phyloP scores from a whole-genome alignment of 2,888 invertebrate species.

The Pachliopta kotzebuea region DNA sequence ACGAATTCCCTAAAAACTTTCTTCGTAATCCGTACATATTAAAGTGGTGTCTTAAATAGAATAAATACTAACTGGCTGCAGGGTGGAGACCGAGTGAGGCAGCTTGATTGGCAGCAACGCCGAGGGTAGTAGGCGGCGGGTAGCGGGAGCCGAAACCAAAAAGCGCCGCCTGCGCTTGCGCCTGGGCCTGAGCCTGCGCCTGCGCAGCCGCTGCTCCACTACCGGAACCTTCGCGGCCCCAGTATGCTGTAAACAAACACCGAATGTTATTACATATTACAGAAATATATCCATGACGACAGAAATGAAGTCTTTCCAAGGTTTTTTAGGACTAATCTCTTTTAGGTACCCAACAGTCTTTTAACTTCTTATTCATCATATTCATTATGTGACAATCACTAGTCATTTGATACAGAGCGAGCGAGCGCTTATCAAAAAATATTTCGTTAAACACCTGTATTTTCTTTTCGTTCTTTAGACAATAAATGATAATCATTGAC shows the following conservation, averaged over 20 bases:
- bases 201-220: constrained; percentile 56
- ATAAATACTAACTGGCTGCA: constrained; percentile 83
- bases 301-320: background rate
- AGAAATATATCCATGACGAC: background rate
- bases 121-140: constrained; percentile 85
- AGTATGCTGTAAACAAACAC: constrained; percentile 83
- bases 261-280: background rate
- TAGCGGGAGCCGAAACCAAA: constrained; percentile 74
- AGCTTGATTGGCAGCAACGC: constrained; percentile 92
- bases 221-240: constrained; percentile 83
- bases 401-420: too few species aligned
- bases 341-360: too few species aligned
- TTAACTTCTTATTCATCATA: too few species aligned
- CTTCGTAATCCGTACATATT: too few species aligned
- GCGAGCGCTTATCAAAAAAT: too few species aligned
- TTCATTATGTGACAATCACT: too few species aligned
- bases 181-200: constrained; percentile 72
- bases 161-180: constrained; percentile 74
- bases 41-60: constrained; percentile 13
- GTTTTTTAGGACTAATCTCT: too few species aligned
- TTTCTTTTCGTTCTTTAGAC: too few species aligned
- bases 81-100: constrained; percentile 90
- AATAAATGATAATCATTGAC: background rate
- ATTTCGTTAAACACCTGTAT: too few species aligned
- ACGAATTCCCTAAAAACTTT: too few species aligned